Base-by-base conservation (phyloP, 2,888 invertebrate species). In the Drosophila algonquin region DNA sequence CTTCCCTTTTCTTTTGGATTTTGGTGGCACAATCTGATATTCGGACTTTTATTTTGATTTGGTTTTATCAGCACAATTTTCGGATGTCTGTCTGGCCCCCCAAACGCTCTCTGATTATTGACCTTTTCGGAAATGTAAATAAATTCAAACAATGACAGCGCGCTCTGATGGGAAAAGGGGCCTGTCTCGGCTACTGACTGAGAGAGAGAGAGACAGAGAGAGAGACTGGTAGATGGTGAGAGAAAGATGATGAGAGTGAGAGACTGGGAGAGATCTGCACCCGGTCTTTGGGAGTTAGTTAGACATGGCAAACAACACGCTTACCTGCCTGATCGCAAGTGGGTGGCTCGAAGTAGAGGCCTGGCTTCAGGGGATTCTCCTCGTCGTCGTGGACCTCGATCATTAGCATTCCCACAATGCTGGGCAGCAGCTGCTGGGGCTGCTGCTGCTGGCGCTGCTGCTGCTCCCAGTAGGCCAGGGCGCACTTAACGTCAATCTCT, bases 281-380 rank as follows among this genome's bases (percentile, higher is more conserved):
- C 51, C 52, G 46, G 12, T 73, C 61, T 74, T 62, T 65, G 58
- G 77, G 77, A 61, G 80, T 91, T 90, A 91, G 90, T 91, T 90
- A 87, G 65, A 78, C 80, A 75, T 90, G 91, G 91, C 90, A 88
- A 90, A 92, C 92, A 89, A 90, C 91, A 92, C 92, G 91, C 92
- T 88, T 91, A 92, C 92, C 91, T 92, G 91, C 92, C 92, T 92
- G 91, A 73, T 91, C 91, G 73, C 92, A 92, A 80, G 90, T 91
- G 69, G 92, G 92, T 73, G 92, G 92, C 73, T 88, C 89, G 62
- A 92, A 92, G 80, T 87, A 92, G 16, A 87, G 82, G 16, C 92
- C 92, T 44, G 92, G 91, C 76, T 90, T 87, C 46, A 92, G 68
- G 21, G 90, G 92, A 60, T 90, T 90, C 68, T 92, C 92, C 73